A percentile compares a stretch with the other conserved stretches of the same genome.
Evolutionary conservation across 1,140 invertebrate genomes (phyloP).

Genomic region (Nasonia longicornis): DNA sequence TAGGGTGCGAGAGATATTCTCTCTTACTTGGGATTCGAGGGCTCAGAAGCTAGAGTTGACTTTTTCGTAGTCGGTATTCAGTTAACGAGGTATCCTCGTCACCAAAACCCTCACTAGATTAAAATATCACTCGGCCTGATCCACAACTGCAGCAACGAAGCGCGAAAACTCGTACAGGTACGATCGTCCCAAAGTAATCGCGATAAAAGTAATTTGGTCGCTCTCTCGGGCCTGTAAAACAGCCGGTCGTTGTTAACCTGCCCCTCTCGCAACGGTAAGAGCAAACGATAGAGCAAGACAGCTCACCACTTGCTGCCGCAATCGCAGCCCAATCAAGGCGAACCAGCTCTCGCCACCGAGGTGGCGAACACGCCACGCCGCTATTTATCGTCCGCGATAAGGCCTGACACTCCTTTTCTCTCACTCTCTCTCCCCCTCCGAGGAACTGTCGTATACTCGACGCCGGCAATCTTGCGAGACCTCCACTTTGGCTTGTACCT

Average conservation of each 20-base stretch:
- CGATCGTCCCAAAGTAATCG: conserved; percentile 3
- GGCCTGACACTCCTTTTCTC: conserved; percentile 20
- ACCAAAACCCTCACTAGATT: background rate
- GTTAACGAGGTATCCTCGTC: no score
- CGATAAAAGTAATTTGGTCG: conserved; percentile 28
- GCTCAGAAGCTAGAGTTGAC: no score
- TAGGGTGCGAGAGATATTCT: no score
- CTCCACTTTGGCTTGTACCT: background rate
- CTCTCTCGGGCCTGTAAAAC: background rate
- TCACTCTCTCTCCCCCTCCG: background rate
- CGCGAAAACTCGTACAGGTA: background rate
- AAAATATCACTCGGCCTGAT: background rate
- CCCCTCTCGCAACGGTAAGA: background rate
- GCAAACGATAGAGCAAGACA: background rate
- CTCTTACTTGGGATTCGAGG: no score
- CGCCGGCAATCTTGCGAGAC: conserved; percentile 20
- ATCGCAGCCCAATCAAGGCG: conserved; percentile 10
- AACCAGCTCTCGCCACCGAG: background rate
- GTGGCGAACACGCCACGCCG: conserved; percentile 22
- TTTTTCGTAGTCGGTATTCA: no score
- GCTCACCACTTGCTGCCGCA: conserved; percentile 33
- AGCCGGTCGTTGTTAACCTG: background rate
- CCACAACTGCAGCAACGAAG: background rate
- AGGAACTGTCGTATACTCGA: background rate
- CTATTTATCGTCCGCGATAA: conserved; percentile 40